Conservation (phyloP, 2,888 invertebrate species). For the Ptychoptera albimana region DNA sequence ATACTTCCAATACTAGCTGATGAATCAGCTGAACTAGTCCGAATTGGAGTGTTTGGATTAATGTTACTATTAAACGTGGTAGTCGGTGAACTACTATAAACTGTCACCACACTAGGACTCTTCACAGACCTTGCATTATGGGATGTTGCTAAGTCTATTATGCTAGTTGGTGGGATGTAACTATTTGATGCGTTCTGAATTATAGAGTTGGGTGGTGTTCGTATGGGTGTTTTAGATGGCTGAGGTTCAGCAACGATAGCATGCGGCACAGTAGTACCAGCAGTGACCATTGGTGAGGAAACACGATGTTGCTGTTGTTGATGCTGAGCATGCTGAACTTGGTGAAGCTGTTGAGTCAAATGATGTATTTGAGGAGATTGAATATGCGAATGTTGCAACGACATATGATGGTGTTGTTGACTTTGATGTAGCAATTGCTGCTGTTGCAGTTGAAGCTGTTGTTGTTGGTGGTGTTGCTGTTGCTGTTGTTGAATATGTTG, state of each 20-base stretch:
- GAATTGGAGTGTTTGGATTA: conserved; percentile 29
- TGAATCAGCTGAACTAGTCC: conserved; percentile 40
- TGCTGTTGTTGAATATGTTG: conserved; percentile 1
- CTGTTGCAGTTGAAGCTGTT: conserved; percentile 1
- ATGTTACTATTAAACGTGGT: conserved; percentile 8
- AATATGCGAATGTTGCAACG: conserved; percentile 41
- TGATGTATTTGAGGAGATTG: conserved; percentile 50
- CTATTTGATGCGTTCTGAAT: too few species aligned
- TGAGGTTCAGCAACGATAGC: conserved; percentile 8
- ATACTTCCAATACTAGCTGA: too few species aligned
- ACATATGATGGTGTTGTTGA: not conserved
- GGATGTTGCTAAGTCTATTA: too few species aligned
- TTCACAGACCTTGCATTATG: too few species aligned
- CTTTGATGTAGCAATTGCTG: not conserved
- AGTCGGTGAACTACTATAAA: too few species aligned
- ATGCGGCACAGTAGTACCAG: too few species aligned
- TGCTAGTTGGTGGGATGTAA: too few species aligned
- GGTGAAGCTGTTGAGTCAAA: conserved; percentile 33
- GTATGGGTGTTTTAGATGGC: conserved; percentile 12
- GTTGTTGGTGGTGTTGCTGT: conserved; percentile 3
- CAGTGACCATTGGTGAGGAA: not conserved
- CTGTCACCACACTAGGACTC: too few species aligned
- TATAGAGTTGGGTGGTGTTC: conserved; percentile 4
- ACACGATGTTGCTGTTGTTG: conserved; percentile 15
- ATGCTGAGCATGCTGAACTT: conserved; percentile 18